Conservation (phyloP, 2,797 vertebrate genomes). For the Calcarius lapponicus region DNA sequence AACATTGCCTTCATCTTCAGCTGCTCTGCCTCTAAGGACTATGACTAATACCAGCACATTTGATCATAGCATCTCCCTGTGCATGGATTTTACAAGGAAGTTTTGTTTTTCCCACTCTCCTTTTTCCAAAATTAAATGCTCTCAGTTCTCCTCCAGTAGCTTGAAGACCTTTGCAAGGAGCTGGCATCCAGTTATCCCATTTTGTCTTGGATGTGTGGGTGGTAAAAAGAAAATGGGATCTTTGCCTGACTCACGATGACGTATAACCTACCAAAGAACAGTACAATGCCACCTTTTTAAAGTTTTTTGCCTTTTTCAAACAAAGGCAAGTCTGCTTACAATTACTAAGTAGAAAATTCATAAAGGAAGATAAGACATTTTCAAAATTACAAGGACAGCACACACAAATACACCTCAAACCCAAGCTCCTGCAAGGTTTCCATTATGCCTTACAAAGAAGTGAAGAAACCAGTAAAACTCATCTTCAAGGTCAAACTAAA, state of each 20-base stretch:
- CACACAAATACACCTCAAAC: background rate
- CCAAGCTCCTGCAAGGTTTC: background rate
- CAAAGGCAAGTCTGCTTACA: background rate
- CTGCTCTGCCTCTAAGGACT: background rate
- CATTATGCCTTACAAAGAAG: background rate
- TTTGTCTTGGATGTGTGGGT: conserved; percentile 30
- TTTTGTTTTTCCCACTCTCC: background rate
- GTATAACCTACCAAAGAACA: background rate
- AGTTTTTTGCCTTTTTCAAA: background rate
- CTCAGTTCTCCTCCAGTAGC: background rate
- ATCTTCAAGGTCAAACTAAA: background rate
- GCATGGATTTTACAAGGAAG: background rate
- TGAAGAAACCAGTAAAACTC: background rate
- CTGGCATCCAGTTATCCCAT: conserved; percentile 13
- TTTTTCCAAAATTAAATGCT: background rate
- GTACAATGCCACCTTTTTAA: background rate
- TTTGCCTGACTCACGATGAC: conserved; percentile 11
- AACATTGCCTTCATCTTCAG: background rate
- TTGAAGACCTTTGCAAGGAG: background rate
- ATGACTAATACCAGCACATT: background rate
- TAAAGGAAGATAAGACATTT: background rate
- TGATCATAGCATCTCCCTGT: background rate
- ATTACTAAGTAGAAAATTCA: background rate
- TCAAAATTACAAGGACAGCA: background rate
- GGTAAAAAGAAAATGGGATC: conserved; percentile 35